Evolutionary conservation across 2,113 vertebrate genomes (phyloP), one percentile per base, ranked within the genome.

Genomic region (Toxostoma redivivum): DNA sequence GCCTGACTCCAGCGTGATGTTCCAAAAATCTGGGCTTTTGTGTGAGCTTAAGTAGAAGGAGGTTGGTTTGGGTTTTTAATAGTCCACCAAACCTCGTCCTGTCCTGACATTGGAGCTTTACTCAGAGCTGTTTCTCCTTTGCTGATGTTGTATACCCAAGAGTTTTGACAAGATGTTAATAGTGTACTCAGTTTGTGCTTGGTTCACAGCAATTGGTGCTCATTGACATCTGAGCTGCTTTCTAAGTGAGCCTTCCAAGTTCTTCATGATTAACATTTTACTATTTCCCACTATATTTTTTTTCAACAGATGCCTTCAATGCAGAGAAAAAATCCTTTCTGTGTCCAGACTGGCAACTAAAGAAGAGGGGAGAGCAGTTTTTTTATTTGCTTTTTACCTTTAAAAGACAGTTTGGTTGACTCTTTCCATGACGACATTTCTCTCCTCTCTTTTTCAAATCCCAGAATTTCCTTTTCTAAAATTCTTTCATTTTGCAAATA

Each of bases 1-100:
- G 72, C 82, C 50, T 77, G 54, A 72, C 22, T 90, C 50, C 73
- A 90, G 62, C 0, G 0, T 50, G 54, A 54, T 54, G 81, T 86
- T 95, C 93, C 81, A 95, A 95, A 95, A 90, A 80, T 93, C 58
- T 80, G 66, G 47, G 67, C 15, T 92, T 93, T 94, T 94, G 44
- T 90, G 67, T 92, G 69, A 86, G 66, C 89, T 83, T 62, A 93
- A 94, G 64, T 19, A 78, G 28, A 14, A 51, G 67, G 60, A 90
- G 58, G 11, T 81, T 91, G 58, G 20, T 89, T 91, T 93, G 50
- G 10, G 22, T 73, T 92, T 92, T 87, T 72, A 74, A 79, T 92
- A 84, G 40, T n/a, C 44, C 76, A 88, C 78, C 82, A 88, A 81
- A 86, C 77, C 48, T 96, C 77, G 92, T 94, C 56, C 82, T 88